Percentiles rank a stretch among this genome's conserved stretches.
These are phyloP conservation scores for Halcyon smyrnensis DNA, from an alignment of 2,797 vertebrate species.

Conservation along the genomic window DNA sequence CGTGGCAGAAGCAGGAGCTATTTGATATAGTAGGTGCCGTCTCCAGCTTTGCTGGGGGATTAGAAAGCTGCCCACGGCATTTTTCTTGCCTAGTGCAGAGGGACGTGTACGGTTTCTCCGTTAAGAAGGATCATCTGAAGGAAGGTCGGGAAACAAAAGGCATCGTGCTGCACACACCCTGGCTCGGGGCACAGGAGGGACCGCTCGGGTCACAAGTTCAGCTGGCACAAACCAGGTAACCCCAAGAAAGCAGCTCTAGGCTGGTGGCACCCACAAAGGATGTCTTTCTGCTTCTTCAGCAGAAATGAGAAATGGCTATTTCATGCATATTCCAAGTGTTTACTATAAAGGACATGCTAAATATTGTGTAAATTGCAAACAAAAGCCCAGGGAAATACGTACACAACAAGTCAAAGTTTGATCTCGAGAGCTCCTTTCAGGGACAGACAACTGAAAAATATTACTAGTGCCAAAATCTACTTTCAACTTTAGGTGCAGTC, in stretches of 20 bases:
- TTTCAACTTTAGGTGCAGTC: conserved; percentile 22
- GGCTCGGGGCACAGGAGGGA: not conserved
- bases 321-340: not conserved
- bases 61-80: not conserved
- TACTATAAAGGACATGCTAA: not conserved
- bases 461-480: not conserved
- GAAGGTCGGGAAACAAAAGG: not conserved
- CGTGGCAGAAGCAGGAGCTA: not conserved
- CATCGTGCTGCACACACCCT: not conserved
- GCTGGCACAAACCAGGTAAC: not conserved
- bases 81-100: not conserved
- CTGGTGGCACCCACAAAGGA: fast-evolving
- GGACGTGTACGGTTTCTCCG: not conserved
- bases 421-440: not conserved
- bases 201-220: not conserved
- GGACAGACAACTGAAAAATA: conserved; percentile 7
- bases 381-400: not conserved
- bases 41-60: not conserved
- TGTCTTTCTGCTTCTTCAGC: not conserved
- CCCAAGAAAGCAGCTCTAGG: not conserved
- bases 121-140: conserved; percentile 10
- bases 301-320: not conserved
- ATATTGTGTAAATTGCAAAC: not conserved
- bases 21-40: not conserved
- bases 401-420: not conserved